Evolutionary conservation across 2,797 vertebrate species (phyloP).

Genomic region (Cossypha heuglini): DNA sequence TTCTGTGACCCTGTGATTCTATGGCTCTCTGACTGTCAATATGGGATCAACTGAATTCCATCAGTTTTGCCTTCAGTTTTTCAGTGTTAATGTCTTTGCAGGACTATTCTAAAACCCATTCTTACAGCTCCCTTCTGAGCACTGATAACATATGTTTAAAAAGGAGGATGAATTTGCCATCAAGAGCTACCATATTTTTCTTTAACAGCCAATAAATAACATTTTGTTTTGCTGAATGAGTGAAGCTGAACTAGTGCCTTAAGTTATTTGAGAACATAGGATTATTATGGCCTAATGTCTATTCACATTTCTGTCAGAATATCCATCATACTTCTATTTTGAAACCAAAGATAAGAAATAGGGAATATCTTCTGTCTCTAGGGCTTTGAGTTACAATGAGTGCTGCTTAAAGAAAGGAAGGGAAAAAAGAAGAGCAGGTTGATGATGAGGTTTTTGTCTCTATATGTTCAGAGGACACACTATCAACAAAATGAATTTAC

Average conservation of each 20-base stretch:
- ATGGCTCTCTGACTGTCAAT: background rate
- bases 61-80: background rate
- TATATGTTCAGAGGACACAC: accelerated
- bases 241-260: background rate
- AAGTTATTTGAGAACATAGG: background rate
- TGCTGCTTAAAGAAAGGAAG: background rate
- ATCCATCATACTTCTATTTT: background rate
- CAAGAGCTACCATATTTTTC: background rate
- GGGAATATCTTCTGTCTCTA: background rate
- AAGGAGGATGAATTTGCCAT: constrained; percentile 38
- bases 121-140: background rate
- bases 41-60: background rate
- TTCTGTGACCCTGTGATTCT: background rate
- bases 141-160: constrained; percentile 1
- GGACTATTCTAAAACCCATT: constrained; percentile 9
- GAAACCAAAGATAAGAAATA: background rate
- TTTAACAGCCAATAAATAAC: constrained; percentile 38
- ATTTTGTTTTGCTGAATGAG: constrained; percentile 1
- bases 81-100: constrained; percentile 1
- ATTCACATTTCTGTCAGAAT: background rate
- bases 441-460: background rate
- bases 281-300: background rate
- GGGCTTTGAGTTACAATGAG: background rate
- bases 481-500: background rate
- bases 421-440: background rate